phyloP scores from a whole-genome alignment of 2,113 vertebrate species.

The Sander lucioperca region DNA sequence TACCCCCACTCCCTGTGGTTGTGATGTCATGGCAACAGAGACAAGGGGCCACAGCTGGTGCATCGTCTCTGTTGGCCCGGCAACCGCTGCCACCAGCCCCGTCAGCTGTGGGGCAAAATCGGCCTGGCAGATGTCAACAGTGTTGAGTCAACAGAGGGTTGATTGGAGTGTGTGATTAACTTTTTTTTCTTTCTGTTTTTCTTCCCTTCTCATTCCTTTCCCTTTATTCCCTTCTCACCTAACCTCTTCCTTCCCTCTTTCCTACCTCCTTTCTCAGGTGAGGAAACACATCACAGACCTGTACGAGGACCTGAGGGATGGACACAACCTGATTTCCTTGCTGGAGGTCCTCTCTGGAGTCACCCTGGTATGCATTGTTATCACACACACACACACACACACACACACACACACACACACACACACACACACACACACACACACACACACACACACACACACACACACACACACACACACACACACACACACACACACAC shows the following conservation, averaged over 20 bases:
- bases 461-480: too few species aligned
- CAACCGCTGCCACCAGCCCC: constrained; percentile 24
- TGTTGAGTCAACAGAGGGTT: constrained; percentile 30
- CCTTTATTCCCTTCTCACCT: not conserved
- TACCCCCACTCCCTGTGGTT: not conserved
- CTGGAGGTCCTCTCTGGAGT: constrained; percentile 97
- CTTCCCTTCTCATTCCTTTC: too few species aligned
- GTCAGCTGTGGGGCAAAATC: constrained; percentile 29
- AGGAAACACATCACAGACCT: constrained; percentile 92
- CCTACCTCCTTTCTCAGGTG: constrained; percentile 82
- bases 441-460: not conserved
- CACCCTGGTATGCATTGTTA: constrained; percentile 88
- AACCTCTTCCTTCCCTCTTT: not conserved
- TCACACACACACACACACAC: not conserved
- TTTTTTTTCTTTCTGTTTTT: not conserved
- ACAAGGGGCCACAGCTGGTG: constrained; percentile 53
- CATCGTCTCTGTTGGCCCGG: constrained; percentile 35
- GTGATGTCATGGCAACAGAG: constrained; percentile 52
- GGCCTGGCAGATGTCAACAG: constrained; percentile 40
- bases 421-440: not conserved
- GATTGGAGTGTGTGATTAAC: constrained; percentile 33
- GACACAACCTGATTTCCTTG: constrained; percentile 96
- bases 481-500: too few species aligned
- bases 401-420: not conserved
- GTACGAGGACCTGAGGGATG: constrained; percentile 92